Evolutionary conservation across 1,140 invertebrate genomes (phyloP).

Genomic region (Probaryconus sp.): DNA sequence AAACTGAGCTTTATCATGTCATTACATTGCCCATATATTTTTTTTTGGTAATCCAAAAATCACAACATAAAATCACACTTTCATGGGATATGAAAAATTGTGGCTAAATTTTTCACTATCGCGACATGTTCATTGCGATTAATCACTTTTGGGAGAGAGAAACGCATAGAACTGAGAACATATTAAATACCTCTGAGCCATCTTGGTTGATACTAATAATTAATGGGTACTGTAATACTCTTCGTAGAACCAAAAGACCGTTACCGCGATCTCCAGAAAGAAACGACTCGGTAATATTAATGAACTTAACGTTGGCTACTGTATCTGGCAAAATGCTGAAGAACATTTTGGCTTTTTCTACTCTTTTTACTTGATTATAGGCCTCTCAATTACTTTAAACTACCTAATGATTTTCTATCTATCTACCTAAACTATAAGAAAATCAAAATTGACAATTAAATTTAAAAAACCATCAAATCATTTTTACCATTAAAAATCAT

Average conservation of each 20-base stretch:
- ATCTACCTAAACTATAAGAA: no score
- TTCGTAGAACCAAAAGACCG: neutral
- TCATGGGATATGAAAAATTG: constrained; percentile 30
- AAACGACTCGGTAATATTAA: constrained; percentile 56
- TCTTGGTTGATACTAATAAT: constrained; percentile 53
- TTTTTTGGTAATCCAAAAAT: constrained; percentile 3
- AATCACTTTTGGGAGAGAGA: constrained; percentile 25
- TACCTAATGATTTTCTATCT: no score
- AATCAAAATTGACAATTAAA: no score
- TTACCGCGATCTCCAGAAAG: constrained; percentile 18
- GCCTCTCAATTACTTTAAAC: constrained; percentile 9
- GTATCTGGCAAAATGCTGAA: constrained; percentile 12
- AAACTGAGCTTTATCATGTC: no score
- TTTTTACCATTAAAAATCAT: no score
- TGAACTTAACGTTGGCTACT: constrained; percentile 33
- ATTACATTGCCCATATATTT: no score
- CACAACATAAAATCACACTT: constrained; percentile 7
- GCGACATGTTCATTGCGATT: constrained; percentile 39
- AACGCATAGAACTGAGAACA: neutral
- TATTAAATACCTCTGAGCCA: constrained; percentile 40
- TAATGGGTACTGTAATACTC: constrained; percentile 38
- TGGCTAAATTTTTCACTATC: constrained; percentile 6
- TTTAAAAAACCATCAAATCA: no score
- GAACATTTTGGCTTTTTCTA: neutral
- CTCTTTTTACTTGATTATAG: constrained; percentile 26